Base-by-base conservation (phyloP, 2,888 invertebrate species). In the Cheilosia vulpina region DNA sequence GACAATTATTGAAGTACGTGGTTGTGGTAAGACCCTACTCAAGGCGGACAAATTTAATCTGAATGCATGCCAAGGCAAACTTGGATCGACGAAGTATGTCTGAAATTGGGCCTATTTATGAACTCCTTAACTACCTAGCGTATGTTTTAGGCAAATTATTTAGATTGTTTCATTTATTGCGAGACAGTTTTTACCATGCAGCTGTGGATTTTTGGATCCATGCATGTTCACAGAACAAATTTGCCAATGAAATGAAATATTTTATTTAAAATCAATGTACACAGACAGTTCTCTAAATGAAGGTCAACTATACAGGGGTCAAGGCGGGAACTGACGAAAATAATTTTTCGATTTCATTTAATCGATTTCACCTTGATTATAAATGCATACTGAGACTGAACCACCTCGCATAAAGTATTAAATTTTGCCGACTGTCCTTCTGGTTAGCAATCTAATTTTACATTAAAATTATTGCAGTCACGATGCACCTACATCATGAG, bases 1-100 rank as follows among this genome's bases (percentile, higher is more conserved):
- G 50, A 66, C 24, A 13, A 45, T 15, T 17, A 13, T 41, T 41
- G 13, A 41, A 52, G 41, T 38, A n/a, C 38, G 60, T 43, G 19
- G 7, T 38, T 24, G 3, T 11, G 15, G 27, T 27, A 27, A 6
- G 6, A 7, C 19, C 6, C 31, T 19, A 17, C 7, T 31, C n/a
- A 19, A 55, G 17, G 19, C 7, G 27, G 31, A 11, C 9, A 17
- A 3, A 7, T 34, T 6, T 0, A 66, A 2, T 3, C 2, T 0
- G n/a, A 53, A 72, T 62, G 43, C 53, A 9, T 72, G 53, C 62
- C 72, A 72, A 72, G 60, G 72, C 31, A 5, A 60, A 11, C 15
- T 2, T 55, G 41, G 7, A 17, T 4, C 31, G 31, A n/a, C 41
- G 5, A 11, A 19, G 17, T 53, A 1, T 2, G 24, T 11, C 7